Conservation (phyloP, 2,113 vertebrate species). For the Ellobius talpinus region DNA sequence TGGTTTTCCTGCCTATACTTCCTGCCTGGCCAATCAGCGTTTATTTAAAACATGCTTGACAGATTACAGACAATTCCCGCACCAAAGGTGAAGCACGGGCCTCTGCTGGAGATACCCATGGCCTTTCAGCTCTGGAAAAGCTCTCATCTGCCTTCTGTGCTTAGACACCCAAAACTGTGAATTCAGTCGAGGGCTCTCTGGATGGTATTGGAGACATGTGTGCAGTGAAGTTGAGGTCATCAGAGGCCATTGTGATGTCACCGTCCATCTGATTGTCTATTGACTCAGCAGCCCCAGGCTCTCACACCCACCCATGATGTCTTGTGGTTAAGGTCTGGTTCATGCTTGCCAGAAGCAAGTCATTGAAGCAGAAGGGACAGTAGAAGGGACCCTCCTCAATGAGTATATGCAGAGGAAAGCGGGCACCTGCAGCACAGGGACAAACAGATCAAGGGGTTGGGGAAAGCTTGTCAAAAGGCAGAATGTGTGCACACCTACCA, state of each 20-base stretch:
- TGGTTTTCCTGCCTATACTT: no score
- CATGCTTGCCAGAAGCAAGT: background rate
- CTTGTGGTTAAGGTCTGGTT: background rate
- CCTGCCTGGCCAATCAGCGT: no score
- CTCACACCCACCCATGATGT: background rate
- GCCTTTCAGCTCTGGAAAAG: background rate
- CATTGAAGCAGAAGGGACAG: background rate
- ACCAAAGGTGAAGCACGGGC: rapidly evolving
- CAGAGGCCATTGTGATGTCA: background rate
- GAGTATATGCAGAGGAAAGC: background rate
- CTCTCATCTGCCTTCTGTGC: no score
- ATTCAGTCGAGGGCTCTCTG: background rate
- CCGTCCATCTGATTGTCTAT: rapidly evolving
- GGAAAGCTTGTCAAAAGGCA: background rate
- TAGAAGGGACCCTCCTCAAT: background rate
- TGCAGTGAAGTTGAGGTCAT: no score
- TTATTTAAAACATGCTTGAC: no score
- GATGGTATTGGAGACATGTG: background rate
- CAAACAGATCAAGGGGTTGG: background rate
- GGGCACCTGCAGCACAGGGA: rapidly evolving
- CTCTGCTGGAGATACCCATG: no score
- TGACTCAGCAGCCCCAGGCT: background rate
- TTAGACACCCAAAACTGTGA: background rate
- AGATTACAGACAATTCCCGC: no score
- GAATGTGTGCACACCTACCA: background rate